These are phyloP conservation scores for Sebastes diaconus DNA, from an alignment of 2,797 vertebrate species.

Conservation along the genomic window DNA sequence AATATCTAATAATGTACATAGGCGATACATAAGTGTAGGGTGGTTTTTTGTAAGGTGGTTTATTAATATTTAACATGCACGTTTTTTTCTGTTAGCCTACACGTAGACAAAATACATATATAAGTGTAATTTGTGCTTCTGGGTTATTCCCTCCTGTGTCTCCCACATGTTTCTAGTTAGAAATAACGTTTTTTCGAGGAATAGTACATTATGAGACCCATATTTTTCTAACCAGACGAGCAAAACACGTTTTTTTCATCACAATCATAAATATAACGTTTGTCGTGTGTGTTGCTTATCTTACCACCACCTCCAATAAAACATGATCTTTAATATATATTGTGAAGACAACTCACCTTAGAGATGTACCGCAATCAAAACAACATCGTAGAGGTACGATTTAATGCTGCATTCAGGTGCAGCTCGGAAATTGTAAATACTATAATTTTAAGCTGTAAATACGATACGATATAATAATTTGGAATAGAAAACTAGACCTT, in stretches of 20 bases:
- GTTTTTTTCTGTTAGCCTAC: not conserved
- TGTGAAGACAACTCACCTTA: constrained; percentile 56
- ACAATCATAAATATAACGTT: not conserved
- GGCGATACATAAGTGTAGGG: too few relatives aligned
- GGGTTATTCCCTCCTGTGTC: not conserved
- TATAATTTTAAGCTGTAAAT: rapidly evolving
- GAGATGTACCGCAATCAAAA: constrained; percentile 63
- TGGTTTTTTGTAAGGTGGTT: not conserved
- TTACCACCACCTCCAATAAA: not conserved
- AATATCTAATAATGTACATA: not conserved
- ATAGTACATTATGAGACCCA: not conserved
- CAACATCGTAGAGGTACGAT: constrained; percentile 45
- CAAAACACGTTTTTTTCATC: not conserved
- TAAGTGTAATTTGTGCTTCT: not conserved
- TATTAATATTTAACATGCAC: not conserved
- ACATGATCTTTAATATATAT: not conserved
- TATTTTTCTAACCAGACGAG: not conserved
- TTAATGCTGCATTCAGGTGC: not conserved
- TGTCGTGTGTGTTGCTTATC: not conserved
- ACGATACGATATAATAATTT: not conserved
- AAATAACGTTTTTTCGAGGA: not conserved
- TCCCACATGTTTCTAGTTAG: not conserved
- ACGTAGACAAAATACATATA: not conserved
- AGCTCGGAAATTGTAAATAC: rapidly evolving
- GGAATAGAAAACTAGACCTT: rapidly evolving